phyloP scores from a whole-genome alignment of 2,888 invertebrate species.

The Panzeria rudis region DNA sequence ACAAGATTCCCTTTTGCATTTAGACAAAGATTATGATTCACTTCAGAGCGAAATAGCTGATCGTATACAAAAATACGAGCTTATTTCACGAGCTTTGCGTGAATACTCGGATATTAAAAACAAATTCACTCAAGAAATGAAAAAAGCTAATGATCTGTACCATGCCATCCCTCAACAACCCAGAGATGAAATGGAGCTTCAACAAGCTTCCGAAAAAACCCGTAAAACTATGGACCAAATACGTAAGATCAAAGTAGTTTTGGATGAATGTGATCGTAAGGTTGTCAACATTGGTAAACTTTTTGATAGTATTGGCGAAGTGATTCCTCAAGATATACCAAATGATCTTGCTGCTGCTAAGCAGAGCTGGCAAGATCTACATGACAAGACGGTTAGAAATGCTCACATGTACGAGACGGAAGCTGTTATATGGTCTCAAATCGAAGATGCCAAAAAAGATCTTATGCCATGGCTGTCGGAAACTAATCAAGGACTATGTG shows the following conservation, averaged over 20 bases:
- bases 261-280: conserved; percentile 92
- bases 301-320: conserved; percentile 84
- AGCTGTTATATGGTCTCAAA: conserved; percentile 95
- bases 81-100: conserved; percentile 89
- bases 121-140: conserved; percentile 88
- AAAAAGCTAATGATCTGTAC: conserved; percentile 88
- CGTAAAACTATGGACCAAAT: conserved; percentile 90
- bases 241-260: conserved; percentile 89
- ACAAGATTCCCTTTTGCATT: conserved; percentile 90
- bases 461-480: conserved; percentile 92
- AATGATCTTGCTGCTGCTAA: conserved; percentile 86
- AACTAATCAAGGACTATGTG: conserved; percentile 90
- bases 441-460: conserved; percentile 93
- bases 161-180: conserved; percentile 88
- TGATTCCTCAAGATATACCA: conserved; percentile 84
- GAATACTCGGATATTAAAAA: conserved; percentile 90
- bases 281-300: conserved; percentile 84
- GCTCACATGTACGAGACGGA: conserved; percentile 94
- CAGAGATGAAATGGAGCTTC: conserved; percentile 89
- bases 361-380: conserved; percentile 88
- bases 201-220: conserved; percentile 88
- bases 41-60: conserved; percentile 90
- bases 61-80: conserved; percentile 89
- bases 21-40: conserved; percentile 93
- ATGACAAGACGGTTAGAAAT: conserved; percentile 89